Evolutionary conservation across 2,797 vertebrate genomes (phyloP).

Genomic region (Notamacropus eugenii): DNA sequence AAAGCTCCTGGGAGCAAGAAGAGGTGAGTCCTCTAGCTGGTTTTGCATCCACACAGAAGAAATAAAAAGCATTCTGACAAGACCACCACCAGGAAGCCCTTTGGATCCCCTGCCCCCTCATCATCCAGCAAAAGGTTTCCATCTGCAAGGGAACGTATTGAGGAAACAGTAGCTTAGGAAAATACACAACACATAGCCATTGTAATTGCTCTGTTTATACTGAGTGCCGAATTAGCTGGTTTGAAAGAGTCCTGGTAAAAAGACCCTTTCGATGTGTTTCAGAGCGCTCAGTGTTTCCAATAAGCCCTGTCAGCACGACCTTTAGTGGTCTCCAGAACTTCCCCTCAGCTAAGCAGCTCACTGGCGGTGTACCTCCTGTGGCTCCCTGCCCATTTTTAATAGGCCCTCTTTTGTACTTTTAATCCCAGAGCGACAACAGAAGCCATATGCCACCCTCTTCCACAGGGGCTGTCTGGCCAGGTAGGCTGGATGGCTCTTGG

Average conservation of each 20-base stretch:
- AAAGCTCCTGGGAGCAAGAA: slow-evolving; percentile 42
- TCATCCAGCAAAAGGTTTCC: slow-evolving; percentile 66
- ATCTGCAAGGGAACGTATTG: slow-evolving; percentile 63
- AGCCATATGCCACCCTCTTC: slow-evolving; percentile 14
- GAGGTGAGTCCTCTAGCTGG: slow-evolving; percentile 41
- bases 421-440: slow-evolving; percentile 51
- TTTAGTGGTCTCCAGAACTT: slow-evolving; percentile 56
- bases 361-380: slow-evolving; percentile 37
- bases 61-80: slow-evolving; percentile 39
- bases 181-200: slow-evolving; percentile 67
- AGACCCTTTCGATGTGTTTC: slow-evolving; percentile 63
- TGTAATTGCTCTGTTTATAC: slow-evolving; percentile 70
- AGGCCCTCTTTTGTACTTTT: slow-evolving; percentile 46
- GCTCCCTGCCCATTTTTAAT: slow-evolving; percentile 35
- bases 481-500: slow-evolving; percentile 40
- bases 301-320: slow-evolving; percentile 58
- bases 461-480: slow-evolving; percentile 1
- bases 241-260: slow-evolving; percentile 64
- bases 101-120: slow-evolving; percentile 52
- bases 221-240: slow-evolving; percentile 62
- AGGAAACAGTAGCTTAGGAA: slow-evolving; percentile 74
- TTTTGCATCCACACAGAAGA: slow-evolving; percentile 33
- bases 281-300: slow-evolving; percentile 63
- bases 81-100: slow-evolving; percentile 61
- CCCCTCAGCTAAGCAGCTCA: slow-evolving; percentile 61